These are phyloP conservation scores for Leptobrachium leishanense DNA, from an alignment of 2,113 vertebrate genomes.

Conservation along the genomic window DNA sequence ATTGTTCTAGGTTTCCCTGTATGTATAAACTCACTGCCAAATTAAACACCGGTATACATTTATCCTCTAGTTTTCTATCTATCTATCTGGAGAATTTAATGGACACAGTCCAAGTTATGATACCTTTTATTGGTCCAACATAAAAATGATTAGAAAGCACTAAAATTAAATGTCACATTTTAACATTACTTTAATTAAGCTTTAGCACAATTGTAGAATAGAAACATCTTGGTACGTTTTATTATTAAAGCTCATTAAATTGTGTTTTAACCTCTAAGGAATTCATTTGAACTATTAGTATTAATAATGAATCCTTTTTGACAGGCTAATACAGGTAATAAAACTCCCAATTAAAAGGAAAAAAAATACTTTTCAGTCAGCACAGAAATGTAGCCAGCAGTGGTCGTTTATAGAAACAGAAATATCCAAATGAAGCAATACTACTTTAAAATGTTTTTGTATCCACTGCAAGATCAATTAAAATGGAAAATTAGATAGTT, in stretches of 20 bases:
- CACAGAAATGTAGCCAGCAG: too few species aligned
- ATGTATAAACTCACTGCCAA: too few species aligned
- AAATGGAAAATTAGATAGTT: too few species aligned
- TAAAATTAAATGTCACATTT: conserved; percentile 50
- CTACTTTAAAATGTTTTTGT: too few species aligned
- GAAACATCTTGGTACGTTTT: conserved; percentile 26
- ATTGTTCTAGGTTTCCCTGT: too few species aligned
- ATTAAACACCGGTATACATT: too few species aligned
- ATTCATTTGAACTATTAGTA: conserved; percentile 29
- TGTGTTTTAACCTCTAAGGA: conserved; percentile 37
- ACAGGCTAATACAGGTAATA: conserved; percentile 7
- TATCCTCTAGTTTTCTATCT: not conserved
- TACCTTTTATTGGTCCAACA: conserved; percentile 45
- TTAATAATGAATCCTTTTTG: conserved; percentile 26
- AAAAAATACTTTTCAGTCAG: not conserved
- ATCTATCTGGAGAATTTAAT: conserved; percentile 36
- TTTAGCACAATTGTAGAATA: conserved; percentile 26
- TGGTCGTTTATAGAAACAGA: too few species aligned
- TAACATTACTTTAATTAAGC: conserved; percentile 41
- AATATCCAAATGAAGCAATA: too few species aligned
- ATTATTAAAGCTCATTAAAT: conserved; percentile 36
- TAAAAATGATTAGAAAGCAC: conserved; percentile 46
- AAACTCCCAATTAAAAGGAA: not conserved
- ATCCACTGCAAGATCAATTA: too few species aligned
- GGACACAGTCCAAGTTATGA: conserved; percentile 38